A percentile compares a stretch with the other conserved stretches of the same genome.
Conservation (phyloP, 2,113 vertebrate genomes). For the Myrmecobius fasciatus region DNA sequence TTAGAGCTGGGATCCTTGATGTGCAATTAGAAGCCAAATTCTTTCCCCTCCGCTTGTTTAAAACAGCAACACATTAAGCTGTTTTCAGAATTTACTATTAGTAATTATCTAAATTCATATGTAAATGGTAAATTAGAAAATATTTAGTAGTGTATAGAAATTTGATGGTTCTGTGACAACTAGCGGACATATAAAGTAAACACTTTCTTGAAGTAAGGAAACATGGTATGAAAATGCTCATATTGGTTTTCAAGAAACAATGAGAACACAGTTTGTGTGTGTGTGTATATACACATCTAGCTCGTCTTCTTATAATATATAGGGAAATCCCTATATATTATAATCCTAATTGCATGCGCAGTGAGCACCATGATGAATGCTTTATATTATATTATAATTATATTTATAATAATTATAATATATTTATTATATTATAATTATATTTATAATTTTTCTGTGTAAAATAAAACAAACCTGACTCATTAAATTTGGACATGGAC, state of each 20-base stretch:
- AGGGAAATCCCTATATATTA: background rate
- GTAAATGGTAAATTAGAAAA: constrained; percentile 65
- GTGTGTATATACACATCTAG: background rate
- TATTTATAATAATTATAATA: too few species aligned
- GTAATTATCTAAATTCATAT: constrained; percentile 50
- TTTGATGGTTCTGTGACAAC: constrained; percentile 61
- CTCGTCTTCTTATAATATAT: background rate
- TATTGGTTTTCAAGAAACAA: background rate
- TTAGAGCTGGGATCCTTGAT: constrained; percentile 57
- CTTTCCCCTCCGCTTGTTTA: constrained; percentile 49
- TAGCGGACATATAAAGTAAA: constrained; percentile 53
- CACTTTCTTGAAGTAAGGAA: constrained; percentile 52
- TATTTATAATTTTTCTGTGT: background rate
- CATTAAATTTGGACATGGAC: background rate
- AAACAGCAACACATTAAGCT: constrained; percentile 63
- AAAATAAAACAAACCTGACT: background rate
- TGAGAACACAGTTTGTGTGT: background rate
- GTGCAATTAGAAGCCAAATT: constrained; percentile 63
- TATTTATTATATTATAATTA: too few species aligned
- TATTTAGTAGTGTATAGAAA: constrained; percentile 56
- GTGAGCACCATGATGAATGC: background rate
- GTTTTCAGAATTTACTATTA: constrained; percentile 47
- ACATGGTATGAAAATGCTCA: background rate
- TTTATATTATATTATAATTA: too few species aligned
- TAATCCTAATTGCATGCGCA: background rate